Conservation (phyloP, 2,888 invertebrate species). For the Muscina levida region DNA sequence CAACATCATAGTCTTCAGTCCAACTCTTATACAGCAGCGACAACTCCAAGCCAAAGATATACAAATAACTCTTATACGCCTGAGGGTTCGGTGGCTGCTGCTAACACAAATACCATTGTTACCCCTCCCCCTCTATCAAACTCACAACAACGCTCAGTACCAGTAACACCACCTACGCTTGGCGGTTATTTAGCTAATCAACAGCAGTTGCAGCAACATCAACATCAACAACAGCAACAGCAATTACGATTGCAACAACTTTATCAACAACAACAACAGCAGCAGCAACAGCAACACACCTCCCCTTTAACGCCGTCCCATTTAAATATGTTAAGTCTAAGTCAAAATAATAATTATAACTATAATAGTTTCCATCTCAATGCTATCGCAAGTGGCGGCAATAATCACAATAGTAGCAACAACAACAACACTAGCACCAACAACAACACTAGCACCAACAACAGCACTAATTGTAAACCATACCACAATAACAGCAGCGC, state of each 20-base stretch:
- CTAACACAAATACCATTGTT: background rate
- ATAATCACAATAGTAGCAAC: conserved; percentile 45
- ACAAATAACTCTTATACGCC: background rate
- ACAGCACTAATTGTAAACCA: conserved; percentile 26
- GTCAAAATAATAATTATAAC: conserved; percentile 63
- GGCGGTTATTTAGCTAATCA: conserved; percentile 63
- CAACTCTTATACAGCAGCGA: conserved; percentile 1
- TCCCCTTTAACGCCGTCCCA: conserved; percentile 55
- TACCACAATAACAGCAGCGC: conserved; percentile 56
- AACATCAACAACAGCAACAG: conserved; percentile 55
- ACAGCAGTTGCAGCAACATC: conserved; percentile 56
- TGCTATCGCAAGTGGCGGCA: conserved; percentile 40
- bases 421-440: conserved; percentile 66
- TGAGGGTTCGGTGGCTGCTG: background rate
- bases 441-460: conserved; percentile 50
- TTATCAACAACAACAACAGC: conserved; percentile 67
- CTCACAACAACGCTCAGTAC: too few species aligned
- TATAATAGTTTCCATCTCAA: conserved; percentile 65
- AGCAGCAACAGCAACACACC: conserved; percentile 56
- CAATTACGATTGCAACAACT: conserved; percentile 27
- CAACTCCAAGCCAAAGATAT: background rate
- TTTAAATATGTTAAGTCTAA: conserved; percentile 62
- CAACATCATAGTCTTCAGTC: background rate
- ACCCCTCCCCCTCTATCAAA: background rate
- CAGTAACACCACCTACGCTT: conserved; percentile 64